Base-by-base conservation (phyloP, 1,140 invertebrate genomes). In the Bombus confusus region DNA sequence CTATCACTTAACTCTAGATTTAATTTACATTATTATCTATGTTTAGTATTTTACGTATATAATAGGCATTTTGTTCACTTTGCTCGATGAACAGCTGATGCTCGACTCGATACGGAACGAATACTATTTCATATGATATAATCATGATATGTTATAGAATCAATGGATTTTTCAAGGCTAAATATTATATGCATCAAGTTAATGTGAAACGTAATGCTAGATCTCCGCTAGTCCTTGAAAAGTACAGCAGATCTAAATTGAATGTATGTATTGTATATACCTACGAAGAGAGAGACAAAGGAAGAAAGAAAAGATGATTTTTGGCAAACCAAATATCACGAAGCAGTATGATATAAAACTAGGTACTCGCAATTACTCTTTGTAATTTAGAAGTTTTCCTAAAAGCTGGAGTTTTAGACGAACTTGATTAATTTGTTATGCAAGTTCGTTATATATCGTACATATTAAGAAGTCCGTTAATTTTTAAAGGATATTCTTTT, bases 1-100 rank as follows among this genome's bases (percentile, higher is more conserved):
- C 25, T 62, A 39, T 77, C 57, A 68, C 6, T 68, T 77, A 77
- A 68, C 25, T 31, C 41, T 82, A 64, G 31, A 39, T 47, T 79
- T 68, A 22, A 25, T 78, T 43, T 31, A 43, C n/a, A 15, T 15
- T 68, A 66, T 25, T 25, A 66, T 18, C 71, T 75, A 77, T 15
- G 43, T 77, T 83, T 78, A 83, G 31, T 25, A 57, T 52, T 73
- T 85, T 37, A 64, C 13, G n/a, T 34, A 69, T 25, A 69, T 15
- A 37, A 25, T 80, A 68, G 47, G 8, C 52, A 59, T 43, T 78
- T 71, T 73, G 39, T 83, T 39, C 43, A 47, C 8, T 64, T 76
- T 59, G 71, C 31, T 82, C n/a, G 52, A 62, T 52, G 18, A 52
- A 52, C 28, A 31, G 25, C n/a, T 79, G 71, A 8, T 62, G 52